Evolutionary conservation across 1,140 invertebrate genomes (phyloP), one percentile per base, ranked within the genome.

Genomic region (Uloborus diversus): DNA sequence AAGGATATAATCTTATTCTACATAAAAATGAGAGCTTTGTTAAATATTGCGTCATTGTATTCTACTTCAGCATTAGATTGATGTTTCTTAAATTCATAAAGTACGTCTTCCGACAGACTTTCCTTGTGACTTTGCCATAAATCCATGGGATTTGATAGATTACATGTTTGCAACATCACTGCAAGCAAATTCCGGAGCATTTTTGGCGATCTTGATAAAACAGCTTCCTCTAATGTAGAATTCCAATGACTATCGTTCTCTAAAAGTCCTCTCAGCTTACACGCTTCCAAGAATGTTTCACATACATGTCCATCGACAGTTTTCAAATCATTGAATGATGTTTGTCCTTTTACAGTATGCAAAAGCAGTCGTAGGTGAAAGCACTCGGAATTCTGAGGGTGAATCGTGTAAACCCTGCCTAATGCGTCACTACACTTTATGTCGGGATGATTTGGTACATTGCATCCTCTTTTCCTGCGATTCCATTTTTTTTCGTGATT

Each of bases 161-260:
- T n/a, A n/a, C n/a, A n/a, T n/a, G n/a, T n/a, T n/a, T n/a, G n/a
- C n/a, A n/a, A n/a, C n/a, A n/a, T n/a, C n/a, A n/a, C n/a, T n/a
- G n/a, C n/a, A n/a, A n/a, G n/a, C n/a, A n/a, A n/a, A n/a, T n/a
- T n/a, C n/a, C n/a, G n/a, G n/a, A n/a, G n/a, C n/a, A n/a, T n/a
- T n/a, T n/a, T n/a, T n/a, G n/a, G n/a, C n/a, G n/a, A n/a, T n/a
- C n/a, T n/a, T n/a, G n/a, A n/a, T n/a, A n/a, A n/a, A 14, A 79
- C 73, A 64, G 85, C 84, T 84, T 87, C 85, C 79, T 57, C 82
- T 81, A 88, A 81, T 79, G 83, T 25, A 28, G 28, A 66, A 28
- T 80, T 28, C 57, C 86, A 87, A 33, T 87, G 84, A 53, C 82
- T 76, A 78, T 88, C 85, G 81, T 87, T 84, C 81, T 87, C 84